Evolutionary conservation across 2,113 vertebrate species (phyloP), one percentile per base, ranked within the genome.

Genomic region (Hydropotes inermis): DNA sequence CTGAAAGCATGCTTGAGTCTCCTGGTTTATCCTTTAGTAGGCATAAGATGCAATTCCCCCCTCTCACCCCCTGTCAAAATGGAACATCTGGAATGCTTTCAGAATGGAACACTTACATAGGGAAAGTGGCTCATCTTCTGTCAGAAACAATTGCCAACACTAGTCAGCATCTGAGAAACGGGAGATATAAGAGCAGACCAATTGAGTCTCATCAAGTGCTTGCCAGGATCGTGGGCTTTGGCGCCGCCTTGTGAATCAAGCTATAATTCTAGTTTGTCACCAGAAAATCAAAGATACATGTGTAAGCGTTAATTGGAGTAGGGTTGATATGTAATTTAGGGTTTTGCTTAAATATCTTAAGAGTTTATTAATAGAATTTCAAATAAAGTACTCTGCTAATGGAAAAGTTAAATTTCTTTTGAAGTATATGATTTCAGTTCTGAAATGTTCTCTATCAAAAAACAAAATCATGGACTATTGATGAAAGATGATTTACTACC

Each of bases 371-470:
- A 70, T 50, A 58, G 10, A 19, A 88, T 95, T 96, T 79, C 52
- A 91, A 91, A 50, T 94, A 78, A 76, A 52, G 5, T 45, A 88
- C 43, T 84, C 30, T 93, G 5, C 79, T 74, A 81, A 70, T 81
- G 25, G 50, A 94, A 95, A 82, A 55, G 16, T 91, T 93, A 23
- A 76, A 84, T 89, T 91, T 87, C 93, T 93, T 39, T 45, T 79
- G 28, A 88, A 94, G 43, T 67, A 58, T 19, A 70, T 90, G n/a
- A 81, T 89, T 94, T 97, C 39, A 91, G 54, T 36, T 87, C 57
- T 78, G 67, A 95, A 85, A 95, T 74, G 10, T 50, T 79, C n/a
- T 70, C 43, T 84, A 16, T 81, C 13, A 85, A 28, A 92, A 39
- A 70, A n/a, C 36, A 47, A 47, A 87, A 55, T 60, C 8, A 39